Conservation (phyloP, 2,888 invertebrate genomes). For the Athalia rosae region DNA sequence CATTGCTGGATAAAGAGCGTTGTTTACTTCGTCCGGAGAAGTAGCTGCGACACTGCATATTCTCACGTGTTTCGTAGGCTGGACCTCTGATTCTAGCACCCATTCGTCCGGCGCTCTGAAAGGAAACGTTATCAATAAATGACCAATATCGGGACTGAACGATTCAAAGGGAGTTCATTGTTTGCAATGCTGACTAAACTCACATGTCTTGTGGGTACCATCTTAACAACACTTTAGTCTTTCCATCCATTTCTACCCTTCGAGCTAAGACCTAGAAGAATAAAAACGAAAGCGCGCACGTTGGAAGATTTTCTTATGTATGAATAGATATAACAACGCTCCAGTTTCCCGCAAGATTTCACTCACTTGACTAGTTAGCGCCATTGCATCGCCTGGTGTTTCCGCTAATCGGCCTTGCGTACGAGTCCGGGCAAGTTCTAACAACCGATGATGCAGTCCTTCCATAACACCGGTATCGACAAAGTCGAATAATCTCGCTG, state of each 20-base stretch:
- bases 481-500: slow-evolving; percentile 95
- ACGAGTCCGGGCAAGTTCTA: slow-evolving; percentile 77
- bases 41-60: slow-evolving; percentile 64
- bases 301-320: not conserved
- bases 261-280: slow-evolving; percentile 78
- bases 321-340: not conserved
- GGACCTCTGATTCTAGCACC: slow-evolving; percentile 80
- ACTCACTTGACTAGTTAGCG: slow-evolving; percentile 81
- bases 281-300: not conserved
- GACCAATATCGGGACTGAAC: not conserved
- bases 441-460: slow-evolving; percentile 88
- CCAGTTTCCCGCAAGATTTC: no score
- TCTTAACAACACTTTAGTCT: slow-evolving; percentile 83
- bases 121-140: slow-evolving; percentile 67
- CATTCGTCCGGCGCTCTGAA: slow-evolving; percentile 90
- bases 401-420: slow-evolving; percentile 80
- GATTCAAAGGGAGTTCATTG: not conserved
- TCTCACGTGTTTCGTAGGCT: slow-evolving; percentile 68
- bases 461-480: slow-evolving; percentile 96
- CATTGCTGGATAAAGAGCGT: slow-evolving; percentile 66
- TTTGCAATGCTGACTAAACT: slow-evolving; percentile 73
- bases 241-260: slow-evolving; percentile 80
- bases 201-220: slow-evolving; percentile 93
- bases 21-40: slow-evolving; percentile 62
- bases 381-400: slow-evolving; percentile 80